Evolutionary conservation across 1,140 invertebrate genomes (phyloP).

Genomic region (Steinernema khuongi): DNA sequence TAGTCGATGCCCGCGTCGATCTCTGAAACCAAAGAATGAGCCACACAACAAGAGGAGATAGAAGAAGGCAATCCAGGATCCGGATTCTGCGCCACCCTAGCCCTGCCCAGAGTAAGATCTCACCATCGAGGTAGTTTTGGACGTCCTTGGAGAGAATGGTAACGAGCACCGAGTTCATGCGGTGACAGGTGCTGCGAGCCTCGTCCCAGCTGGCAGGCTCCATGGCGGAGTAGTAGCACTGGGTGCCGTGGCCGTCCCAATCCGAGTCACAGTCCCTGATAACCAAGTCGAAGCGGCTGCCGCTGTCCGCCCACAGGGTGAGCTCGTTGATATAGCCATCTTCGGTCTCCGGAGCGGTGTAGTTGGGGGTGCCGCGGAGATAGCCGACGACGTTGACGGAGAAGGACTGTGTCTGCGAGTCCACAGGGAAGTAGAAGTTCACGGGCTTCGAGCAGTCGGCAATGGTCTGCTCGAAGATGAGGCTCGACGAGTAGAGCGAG

Average conservation of each 20-base stretch:
- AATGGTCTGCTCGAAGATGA: conserved; percentile 25
- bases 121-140: conserved; percentile 21
- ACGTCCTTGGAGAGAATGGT: conserved; percentile 21
- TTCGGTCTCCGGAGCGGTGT: conserved; percentile 19
- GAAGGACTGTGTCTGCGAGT: conserved; percentile 28
- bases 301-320: background rate
- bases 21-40: background rate
- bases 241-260: conserved; percentile 19
- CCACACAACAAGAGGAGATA: background rate
- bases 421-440: conserved; percentile 33
- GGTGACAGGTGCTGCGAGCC: conserved; percentile 18
- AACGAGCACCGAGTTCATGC: conserved; percentile 5
- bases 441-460: conserved; percentile 26
- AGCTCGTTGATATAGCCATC: background rate
- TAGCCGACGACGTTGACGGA: conserved; percentile 22
- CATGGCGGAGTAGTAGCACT: conserved; percentile 23
- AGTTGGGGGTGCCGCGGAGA: conserved; percentile 13
- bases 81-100: no score
- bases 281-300: conserved; percentile 28
- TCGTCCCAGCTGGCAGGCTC: conserved; percentile 17
- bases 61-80: no score
- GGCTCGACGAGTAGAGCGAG: conserved; percentile 16
- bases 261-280: conserved; percentile 30
- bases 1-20: background rate
- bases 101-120: no score